These are phyloP conservation scores for Aricia agestis DNA, from an alignment of 1,140 invertebrate species.

Conservation along the genomic window DNA sequence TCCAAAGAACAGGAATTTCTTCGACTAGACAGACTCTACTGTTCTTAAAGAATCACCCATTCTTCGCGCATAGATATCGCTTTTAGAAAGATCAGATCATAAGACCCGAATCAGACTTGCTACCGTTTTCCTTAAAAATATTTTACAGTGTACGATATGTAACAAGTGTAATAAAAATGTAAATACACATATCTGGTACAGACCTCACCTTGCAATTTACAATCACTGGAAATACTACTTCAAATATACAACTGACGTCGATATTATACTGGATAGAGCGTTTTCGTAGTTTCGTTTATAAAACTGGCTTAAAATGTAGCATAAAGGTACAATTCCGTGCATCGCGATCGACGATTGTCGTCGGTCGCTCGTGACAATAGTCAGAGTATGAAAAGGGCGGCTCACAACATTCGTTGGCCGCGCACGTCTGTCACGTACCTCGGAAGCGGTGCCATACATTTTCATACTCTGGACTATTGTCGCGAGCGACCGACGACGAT, in stretches of 20 bases:
- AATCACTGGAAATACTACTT: slow-evolving; percentile 34
- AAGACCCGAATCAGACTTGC: slow-evolving; percentile 11
- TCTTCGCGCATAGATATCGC: not conserved
- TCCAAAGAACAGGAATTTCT: not conserved
- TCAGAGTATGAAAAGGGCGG: no score
- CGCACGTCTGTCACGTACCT: no score
- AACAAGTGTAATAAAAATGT: slow-evolving; percentile 63
- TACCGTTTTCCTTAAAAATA: slow-evolving; percentile 26
- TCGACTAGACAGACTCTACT: not conserved
- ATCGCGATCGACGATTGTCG: no score
- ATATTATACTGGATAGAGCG: slow-evolving; percentile 31
- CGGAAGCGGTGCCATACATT: no score
- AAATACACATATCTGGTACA: slow-evolving; percentile 69
- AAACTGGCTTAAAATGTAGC: no score
- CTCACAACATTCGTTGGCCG: no score
- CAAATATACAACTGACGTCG: slow-evolving; percentile 21
- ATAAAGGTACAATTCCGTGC: no score
- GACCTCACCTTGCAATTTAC: slow-evolving; percentile 45
- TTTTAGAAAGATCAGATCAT: slow-evolving; percentile 6
- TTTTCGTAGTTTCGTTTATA: not conserved
- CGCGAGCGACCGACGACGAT: no score
- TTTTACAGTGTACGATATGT: slow-evolving; percentile 68
- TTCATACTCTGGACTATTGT: no score
- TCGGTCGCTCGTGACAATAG: no score
- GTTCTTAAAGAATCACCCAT: not conserved